A percentile compares a stretch with the other conserved stretches of the same genome.
phyloP scores from a whole-genome alignment of 2,113 vertebrate genomes.

The Corythornis cristatus region DNA sequence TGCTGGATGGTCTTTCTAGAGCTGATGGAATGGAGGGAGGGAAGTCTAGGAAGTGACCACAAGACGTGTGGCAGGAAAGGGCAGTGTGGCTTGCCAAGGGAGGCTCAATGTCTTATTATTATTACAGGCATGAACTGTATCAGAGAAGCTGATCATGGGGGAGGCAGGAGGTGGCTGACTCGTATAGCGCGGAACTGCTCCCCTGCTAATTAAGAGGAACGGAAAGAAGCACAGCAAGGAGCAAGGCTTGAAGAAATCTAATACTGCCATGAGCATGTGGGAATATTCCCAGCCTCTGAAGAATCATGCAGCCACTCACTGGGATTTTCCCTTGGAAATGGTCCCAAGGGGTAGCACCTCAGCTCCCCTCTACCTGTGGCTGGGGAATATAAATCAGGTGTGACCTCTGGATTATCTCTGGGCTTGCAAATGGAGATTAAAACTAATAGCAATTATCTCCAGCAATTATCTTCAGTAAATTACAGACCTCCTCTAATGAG shows the following conservation, averaged over 20 bases:
- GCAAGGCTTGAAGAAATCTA: slow-evolving; percentile 13
- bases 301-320: not conserved
- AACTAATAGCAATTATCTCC: not conserved
- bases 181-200: not conserved
- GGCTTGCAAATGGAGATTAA: not conserved
- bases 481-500: not conserved
- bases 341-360: not conserved
- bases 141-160: not conserved
- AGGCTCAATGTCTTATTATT: not conserved
- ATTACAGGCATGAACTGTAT: not conserved
- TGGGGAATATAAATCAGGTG: not conserved
- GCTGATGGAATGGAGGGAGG: not conserved
- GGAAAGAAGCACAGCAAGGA: not conserved
- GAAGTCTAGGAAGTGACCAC: not conserved
- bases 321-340: not conserved
- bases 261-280: not conserved
- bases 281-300: not conserved
- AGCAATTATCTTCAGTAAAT: not conserved
- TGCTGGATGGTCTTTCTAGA: not conserved
- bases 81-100: not conserved
- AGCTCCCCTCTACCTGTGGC: not conserved
- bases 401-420: not conserved
- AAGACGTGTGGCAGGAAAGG: not conserved
- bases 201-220: not conserved
- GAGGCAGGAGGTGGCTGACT: not conserved